A percentile compares a stretch with the other conserved stretches of the same genome.
These are phyloP conservation scores for Oostethus manadensis DNA, from an alignment of 2,113 vertebrate species.

Conservation along the genomic window DNA sequence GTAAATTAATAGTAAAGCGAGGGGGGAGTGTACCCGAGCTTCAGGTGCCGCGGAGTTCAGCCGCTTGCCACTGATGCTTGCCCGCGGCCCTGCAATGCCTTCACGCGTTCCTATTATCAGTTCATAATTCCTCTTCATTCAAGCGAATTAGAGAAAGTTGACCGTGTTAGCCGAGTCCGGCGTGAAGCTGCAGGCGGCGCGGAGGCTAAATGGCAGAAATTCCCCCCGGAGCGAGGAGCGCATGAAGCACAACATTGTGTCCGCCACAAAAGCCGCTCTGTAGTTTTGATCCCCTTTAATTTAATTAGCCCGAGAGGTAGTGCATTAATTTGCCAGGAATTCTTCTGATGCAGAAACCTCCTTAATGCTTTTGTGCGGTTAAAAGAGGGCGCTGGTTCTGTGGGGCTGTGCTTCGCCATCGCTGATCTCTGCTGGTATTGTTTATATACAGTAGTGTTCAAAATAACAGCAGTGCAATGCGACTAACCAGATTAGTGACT, in stretches of 20 bases:
- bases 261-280: slow-evolving; percentile 97
- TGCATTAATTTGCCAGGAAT: slow-evolving; percentile 98
- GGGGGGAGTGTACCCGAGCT: slow-evolving; percentile 74
- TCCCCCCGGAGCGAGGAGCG: slow-evolving; percentile 87
- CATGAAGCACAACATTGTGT: slow-evolving; percentile 98
- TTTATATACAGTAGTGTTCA: too few species aligned
- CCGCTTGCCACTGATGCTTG: slow-evolving; percentile 59
- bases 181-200: slow-evolving; percentile 84
- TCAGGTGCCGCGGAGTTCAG: slow-evolving; percentile 83
- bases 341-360: slow-evolving; percentile 96
- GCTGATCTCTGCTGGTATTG: slow-evolving; percentile 28
- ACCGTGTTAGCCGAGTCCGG: slow-evolving; percentile 94
- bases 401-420: slow-evolving; percentile 22
- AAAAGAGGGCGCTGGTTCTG: slow-evolving; percentile 65
- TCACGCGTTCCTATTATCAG: slow-evolving; percentile 90
- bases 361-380: slow-evolving; percentile 82
- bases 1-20: slow-evolving; percentile 83
- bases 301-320: slow-evolving; percentile 99
- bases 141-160: slow-evolving; percentile 96
- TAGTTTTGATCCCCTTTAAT: slow-evolving; percentile 99
- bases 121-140: slow-evolving; percentile 99
- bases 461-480: too few species aligned
- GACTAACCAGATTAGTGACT: neutral
- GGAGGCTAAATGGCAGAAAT: slow-evolving; percentile 95
- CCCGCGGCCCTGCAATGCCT: slow-evolving; percentile 47